Evolutionary conservation across 2,797 vertebrate genomes (phyloP).

Genomic region (Myotis planiceps): DNA sequence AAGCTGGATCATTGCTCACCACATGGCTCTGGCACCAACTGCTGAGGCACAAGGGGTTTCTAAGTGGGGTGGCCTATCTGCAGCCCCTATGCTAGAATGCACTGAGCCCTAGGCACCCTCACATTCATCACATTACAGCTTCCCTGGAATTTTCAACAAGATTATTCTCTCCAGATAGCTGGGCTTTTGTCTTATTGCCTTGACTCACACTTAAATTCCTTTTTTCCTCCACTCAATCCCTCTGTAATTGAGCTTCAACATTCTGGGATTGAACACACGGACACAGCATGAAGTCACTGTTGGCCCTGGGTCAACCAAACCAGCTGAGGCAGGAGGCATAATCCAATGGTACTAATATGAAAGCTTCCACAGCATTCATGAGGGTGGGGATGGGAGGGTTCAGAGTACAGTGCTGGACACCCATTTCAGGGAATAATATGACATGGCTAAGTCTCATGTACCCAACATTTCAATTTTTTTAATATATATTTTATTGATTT

Average conservation of each 20-base stretch:
- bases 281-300: neutral
- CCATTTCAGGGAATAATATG: neutral
- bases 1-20: slow-evolving; percentile 41
- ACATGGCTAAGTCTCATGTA: neutral
- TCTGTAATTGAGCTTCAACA: neutral
- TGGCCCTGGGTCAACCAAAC: neutral
- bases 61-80: neutral
- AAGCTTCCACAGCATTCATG: neutral
- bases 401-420: neutral
- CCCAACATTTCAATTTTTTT: neutral
- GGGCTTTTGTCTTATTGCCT: neutral
- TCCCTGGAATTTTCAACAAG: neutral
- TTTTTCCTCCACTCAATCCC: neutral
- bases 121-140: neutral
- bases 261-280: neutral
- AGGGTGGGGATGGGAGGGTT: neutral
- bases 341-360: accelerated
- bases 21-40: neutral
- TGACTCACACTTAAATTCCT: neutral
- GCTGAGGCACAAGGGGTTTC: neutral
- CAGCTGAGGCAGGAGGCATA: neutral
- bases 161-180: neutral
- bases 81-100: neutral
- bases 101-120: neutral
- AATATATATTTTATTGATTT: too few species aligned